Base-by-base conservation (phyloP, 2,888 invertebrate genomes). In the Nomada flava region DNA sequence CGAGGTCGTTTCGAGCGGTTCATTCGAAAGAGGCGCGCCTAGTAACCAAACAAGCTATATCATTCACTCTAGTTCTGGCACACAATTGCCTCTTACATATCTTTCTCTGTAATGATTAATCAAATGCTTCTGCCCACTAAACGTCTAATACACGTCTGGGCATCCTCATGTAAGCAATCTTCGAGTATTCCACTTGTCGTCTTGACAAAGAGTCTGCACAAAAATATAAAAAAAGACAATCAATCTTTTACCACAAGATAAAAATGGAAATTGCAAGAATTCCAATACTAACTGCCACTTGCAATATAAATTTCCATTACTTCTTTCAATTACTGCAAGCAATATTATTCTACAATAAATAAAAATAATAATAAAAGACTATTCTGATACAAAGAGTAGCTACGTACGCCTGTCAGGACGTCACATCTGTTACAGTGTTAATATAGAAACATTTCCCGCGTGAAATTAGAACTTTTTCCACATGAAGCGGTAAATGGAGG, bases 21-120 rank as follows among this genome's bases (percentile, higher is more conserved):
- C 78, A 65, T 72, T 72, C 62, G 67, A 72, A 76, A 80, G 20
- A 70, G 75, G 65, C 75, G 70, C 71, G 76, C 57, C 71, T 72
- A 63, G 76, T 63, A 80, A 77, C 81, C 42, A 64, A 69, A 77
- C 50, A 57, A 69, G 77, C 64, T 36, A 52, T 69, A 80, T 68
- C 65, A 60, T 60, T 70, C 82, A 29, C 44, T 74, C 55, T 70
- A 65, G 29, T 69, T 29, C 50, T 50, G 13, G 29, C 36, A 50
- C 1, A 44, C 53, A 29, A 74, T 26, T 62, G 42, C 44, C 42
- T 71, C 7, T 36, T 63, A 55, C 52, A 36, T 68, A 47, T 29
- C 10, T 62, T 26, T 29, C 63, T 26, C 20, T 26, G 36, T 23
- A 64, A 42, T 1, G 50, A 71, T 62, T 55, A 18, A 26, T 26